Evolutionary conservation across 2,113 vertebrate species (phyloP).

Genomic region (Falco punctatus): DNA sequence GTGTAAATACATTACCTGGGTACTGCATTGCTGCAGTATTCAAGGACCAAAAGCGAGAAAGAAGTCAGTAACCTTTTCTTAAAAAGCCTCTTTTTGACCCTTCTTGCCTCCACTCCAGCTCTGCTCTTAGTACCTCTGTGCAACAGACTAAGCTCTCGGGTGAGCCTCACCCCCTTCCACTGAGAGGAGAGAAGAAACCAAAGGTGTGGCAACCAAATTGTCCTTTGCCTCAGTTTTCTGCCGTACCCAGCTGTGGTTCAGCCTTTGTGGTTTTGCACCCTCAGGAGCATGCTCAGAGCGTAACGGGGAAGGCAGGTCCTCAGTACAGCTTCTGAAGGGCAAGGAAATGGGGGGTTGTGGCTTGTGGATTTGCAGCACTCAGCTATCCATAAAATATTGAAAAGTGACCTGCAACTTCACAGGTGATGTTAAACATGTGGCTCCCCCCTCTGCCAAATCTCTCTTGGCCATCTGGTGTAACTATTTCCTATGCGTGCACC

Average conservation of each 20-base stretch:
- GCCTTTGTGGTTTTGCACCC: not conserved
- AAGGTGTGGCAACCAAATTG: not conserved
- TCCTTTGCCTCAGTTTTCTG: not conserved
- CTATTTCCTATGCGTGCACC: too few species aligned
- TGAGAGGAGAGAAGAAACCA: not conserved
- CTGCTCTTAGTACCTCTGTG: not conserved
- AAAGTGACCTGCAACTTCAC: not conserved
- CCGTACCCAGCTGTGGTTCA: not conserved
- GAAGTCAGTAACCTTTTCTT: not conserved
- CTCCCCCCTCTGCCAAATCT: not conserved
- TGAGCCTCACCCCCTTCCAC: not conserved
- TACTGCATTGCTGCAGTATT: not conserved
- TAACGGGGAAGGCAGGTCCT: not conserved
- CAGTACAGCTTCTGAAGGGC: not conserved
- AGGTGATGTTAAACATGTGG: not conserved
- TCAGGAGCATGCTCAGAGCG: not conserved
- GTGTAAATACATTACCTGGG: fast-evolving
- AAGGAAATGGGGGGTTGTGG: not conserved
- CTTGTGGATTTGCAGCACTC: not conserved
- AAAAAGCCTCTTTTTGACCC: not conserved
- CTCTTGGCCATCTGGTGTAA: not conserved
- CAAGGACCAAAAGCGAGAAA: not conserved
- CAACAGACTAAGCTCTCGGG: not conserved
- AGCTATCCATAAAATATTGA: not conserved
- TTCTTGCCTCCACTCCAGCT: not conserved